A percentile compares a stretch with the other conserved stretches of the same genome.
These are phyloP conservation scores for Eolophus roseicapilla DNA, from an alignment of 2,113 vertebrate species.

Conservation along the genomic window DNA sequence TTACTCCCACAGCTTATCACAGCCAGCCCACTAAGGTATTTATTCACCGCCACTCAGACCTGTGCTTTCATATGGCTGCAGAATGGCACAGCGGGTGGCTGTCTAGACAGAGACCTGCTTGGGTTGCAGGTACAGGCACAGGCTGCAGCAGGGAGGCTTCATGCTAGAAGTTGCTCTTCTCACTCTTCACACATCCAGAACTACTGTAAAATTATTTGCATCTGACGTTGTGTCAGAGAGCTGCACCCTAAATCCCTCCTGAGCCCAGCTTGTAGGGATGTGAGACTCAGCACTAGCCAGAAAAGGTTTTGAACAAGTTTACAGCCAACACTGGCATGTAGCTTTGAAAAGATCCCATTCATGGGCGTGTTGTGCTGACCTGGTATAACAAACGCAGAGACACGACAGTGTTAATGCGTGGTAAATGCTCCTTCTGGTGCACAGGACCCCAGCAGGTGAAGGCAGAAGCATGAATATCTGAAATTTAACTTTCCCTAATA, in stretches of 20 bases:
- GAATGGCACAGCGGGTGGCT: background rate
- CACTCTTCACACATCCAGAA: background rate
- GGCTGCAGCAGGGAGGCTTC: background rate
- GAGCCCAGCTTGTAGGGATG: background rate
- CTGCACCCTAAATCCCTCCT: background rate
- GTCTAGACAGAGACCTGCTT: background rate
- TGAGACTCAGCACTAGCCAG: background rate
- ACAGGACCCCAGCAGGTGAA: background rate
- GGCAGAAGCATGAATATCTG: background rate
- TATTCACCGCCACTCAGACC: background rate
- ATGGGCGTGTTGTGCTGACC: background rate
- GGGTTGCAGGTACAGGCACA: background rate
- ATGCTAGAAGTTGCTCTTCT: background rate
- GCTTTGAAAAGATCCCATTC: background rate
- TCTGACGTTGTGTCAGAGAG: background rate
- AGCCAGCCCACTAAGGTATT: background rate
- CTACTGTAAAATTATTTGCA: background rate
- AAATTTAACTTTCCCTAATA: conserved; percentile 11
- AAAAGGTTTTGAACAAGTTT: background rate
- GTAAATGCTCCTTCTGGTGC: background rate
- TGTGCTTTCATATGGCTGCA: background rate
- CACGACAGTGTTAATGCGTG: background rate
- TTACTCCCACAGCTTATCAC: background rate
- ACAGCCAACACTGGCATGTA: background rate
- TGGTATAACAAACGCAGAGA: background rate